Conservation (phyloP, 2,113 vertebrate species). For the Naja naja region DNA sequence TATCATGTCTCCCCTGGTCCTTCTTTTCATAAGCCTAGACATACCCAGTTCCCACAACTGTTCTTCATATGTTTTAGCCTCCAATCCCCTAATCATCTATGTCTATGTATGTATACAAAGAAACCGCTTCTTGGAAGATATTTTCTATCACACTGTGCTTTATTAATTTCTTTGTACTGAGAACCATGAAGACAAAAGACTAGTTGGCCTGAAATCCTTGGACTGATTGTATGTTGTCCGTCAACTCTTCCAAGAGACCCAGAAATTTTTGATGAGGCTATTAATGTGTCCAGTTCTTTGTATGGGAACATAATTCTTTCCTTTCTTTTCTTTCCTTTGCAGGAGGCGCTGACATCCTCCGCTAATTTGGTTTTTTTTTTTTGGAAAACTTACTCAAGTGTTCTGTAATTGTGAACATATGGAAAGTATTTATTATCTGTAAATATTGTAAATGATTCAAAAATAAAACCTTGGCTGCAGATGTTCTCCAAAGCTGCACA, state of each 20-base stretch:
- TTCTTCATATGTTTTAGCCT: not conserved
- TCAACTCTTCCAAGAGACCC: not conserved
- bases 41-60: not conserved
- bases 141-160: not conserved
- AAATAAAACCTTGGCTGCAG: slow-evolving; percentile 63
- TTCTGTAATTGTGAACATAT: slow-evolving; percentile 78
- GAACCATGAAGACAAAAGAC: not conserved
- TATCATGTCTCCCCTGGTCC: not conserved
- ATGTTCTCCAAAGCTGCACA: slow-evolving; percentile 74
- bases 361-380: slow-evolving; percentile 51
- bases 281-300: slow-evolving; percentile 18
- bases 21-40: not conserved
- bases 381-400: slow-evolving; percentile 73
- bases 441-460: slow-evolving; percentile 78
- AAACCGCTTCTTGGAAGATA: not conserved
- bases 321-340: slow-evolving; percentile 49
- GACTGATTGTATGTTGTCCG: not conserved
- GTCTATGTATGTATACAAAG: not conserved
- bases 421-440: slow-evolving; percentile 83
- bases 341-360: slow-evolving; percentile 72
- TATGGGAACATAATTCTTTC: slow-evolving; percentile 22
- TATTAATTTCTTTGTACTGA: not conserved
- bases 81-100: not conserved
- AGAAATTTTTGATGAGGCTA: not conserved
- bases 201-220: not conserved